These are phyloP conservation scores for Beroe ovata DNA, from an alignment of 37 sponge, comb jelly and placozoan species.

Conservation along the genomic window DNA sequence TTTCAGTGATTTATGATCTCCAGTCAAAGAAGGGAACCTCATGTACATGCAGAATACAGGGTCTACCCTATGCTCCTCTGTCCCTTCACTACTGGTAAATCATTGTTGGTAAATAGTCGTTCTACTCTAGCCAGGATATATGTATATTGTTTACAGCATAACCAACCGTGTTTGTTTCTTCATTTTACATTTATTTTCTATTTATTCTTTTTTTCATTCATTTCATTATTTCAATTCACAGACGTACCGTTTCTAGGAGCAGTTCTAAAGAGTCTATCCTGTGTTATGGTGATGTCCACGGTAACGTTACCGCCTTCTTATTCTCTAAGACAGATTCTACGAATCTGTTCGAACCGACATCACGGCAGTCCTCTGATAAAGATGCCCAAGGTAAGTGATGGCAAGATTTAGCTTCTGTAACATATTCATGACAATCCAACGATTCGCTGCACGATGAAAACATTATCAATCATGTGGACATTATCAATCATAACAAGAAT, in stretches of 20 bases:
- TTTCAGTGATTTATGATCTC: conserved; percentile 66
- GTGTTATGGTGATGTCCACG: conserved; percentile 63
- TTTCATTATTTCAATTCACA: no score
- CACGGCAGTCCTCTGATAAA: conserved; percentile 5
- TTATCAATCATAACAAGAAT: no score
- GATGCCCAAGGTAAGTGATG: conserved; percentile 57
- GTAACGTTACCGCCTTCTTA: conserved; percentile 52
- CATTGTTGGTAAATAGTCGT: background rate
- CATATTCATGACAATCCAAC: no score
- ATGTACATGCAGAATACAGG: conserved; percentile 62
- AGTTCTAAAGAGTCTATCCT: conserved; percentile 59
- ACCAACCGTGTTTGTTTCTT: no score
- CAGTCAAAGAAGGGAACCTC: conserved; percentile 56
- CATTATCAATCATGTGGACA: no score
- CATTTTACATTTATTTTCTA: no score
- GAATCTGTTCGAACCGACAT: conserved; percentile 25
- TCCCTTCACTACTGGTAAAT: conserved; percentile 66
- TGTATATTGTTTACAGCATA: background rate
- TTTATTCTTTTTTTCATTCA: no score
- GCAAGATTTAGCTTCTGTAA: no score
- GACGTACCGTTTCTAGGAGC: conserved; percentile 4
- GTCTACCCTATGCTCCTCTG: conserved; percentile 53
- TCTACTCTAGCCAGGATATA: no score
- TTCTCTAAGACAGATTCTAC: conserved; percentile 63
- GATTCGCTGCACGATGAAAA: no score